phyloP scores from a whole-genome alignment of 1,140 invertebrate species.

The Gerris buenoi region DNA sequence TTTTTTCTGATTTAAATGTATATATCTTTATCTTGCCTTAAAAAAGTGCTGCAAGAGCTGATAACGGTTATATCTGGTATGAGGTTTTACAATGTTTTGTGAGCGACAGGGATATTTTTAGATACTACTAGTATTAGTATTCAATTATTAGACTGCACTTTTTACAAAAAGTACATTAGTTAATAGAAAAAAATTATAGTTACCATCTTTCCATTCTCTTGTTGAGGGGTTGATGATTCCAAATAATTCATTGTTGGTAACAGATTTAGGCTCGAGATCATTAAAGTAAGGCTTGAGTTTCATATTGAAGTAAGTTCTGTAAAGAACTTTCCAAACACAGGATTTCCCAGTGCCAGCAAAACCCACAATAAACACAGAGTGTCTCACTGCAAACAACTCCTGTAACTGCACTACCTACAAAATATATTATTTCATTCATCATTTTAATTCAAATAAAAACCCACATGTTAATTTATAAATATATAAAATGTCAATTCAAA shows the following conservation, averaged over 20 bases:
- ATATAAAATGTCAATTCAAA: neutral
- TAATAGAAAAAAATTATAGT: too few relatives aligned
- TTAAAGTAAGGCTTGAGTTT: conserved; percentile 70
- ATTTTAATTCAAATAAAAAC: neutral
- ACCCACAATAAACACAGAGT: conserved; percentile 87
- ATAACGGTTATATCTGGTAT: too few relatives aligned
- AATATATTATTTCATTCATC: neutral
- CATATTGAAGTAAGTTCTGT: conserved; percentile 60
- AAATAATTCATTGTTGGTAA: conserved; percentile 90
- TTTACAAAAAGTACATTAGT: too few relatives aligned
- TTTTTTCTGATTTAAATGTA: too few relatives aligned
- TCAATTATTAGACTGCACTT: too few relatives aligned
- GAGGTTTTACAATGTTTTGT: too few relatives aligned
- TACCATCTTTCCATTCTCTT: conserved; percentile 92
- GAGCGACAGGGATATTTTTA: too few relatives aligned
- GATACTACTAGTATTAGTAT: too few relatives aligned
- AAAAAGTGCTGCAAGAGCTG: too few relatives aligned
- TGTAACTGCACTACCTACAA: conserved; percentile 73
- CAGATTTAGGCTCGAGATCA: conserved; percentile 87
- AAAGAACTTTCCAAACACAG: conserved; percentile 80
- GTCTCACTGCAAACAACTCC: conserved; percentile 80
- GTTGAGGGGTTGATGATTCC: conserved; percentile 89
- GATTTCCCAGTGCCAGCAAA: conserved; percentile 87
- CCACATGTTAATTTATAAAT: too few relatives aligned
- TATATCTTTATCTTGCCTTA: too few relatives aligned